Evolutionary conservation across 2,113 vertebrate genomes (phyloP).

Genomic region (Lycaon pictus): DNA sequence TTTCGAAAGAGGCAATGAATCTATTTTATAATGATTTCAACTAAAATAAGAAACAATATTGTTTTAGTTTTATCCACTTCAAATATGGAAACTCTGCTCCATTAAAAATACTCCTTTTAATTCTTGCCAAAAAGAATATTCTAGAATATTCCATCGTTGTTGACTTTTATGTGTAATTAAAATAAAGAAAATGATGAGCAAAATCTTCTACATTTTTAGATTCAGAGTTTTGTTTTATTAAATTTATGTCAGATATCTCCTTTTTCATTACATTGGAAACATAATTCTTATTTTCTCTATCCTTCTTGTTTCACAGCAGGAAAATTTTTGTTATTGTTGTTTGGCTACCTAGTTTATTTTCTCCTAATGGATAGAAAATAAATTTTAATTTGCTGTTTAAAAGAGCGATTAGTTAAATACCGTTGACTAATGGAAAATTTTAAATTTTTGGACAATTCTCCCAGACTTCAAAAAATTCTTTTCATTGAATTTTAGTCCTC

Average conservation of each 20-base stretch:
- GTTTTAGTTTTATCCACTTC: not conserved
- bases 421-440: slow-evolving; percentile 51
- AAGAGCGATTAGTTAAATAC: slow-evolving; percentile 74
- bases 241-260: not conserved
- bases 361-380: slow-evolving; percentile 47
- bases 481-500: slow-evolving; percentile 59
- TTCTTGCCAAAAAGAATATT: not conserved
- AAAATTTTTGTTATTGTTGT: not conserved
- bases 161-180: slow-evolving; percentile 50
- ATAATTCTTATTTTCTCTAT: slow-evolving; percentile 10
- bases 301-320: not conserved
- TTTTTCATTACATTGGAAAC: slow-evolving; percentile 66
- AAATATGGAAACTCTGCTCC: not conserved
- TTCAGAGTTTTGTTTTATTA: not conserved
- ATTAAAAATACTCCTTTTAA: not conserved
- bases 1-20: not conserved
- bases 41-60: slow-evolving; percentile 44
- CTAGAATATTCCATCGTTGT: not conserved
- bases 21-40: not conserved
- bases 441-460: slow-evolving; percentile 49
- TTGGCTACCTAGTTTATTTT: slow-evolving; percentile 60
- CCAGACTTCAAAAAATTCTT: slow-evolving; percentile 74
- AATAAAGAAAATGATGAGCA: not conserved
- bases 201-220: not conserved
- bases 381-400: slow-evolving; percentile 59